A percentile compares a stretch with the other conserved stretches of the same genome.
phyloP scores from a whole-genome alignment of 2,888 invertebrate genomes.

The Sialis lutaria region DNA sequence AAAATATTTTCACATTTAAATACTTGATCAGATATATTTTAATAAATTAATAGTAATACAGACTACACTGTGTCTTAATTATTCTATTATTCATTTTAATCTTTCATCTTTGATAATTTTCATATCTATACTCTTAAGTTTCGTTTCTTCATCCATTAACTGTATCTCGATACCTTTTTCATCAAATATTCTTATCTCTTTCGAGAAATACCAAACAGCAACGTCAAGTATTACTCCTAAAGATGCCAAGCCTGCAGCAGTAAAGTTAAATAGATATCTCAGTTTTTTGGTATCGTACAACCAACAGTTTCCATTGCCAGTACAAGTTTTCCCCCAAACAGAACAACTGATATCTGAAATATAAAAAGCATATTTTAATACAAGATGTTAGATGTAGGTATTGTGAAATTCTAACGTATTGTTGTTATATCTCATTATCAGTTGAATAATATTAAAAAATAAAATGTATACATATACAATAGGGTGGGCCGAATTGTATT shows the following conservation, averaged over 20 bases:
- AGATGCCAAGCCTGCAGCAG: conserved; percentile 36
- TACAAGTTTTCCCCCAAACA: conserved; percentile 47
- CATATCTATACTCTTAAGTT: too few relatives aligned
- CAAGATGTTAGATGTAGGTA: neutral
- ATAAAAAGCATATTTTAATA: conserved; percentile 9
- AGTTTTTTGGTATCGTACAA: conserved; percentile 42
- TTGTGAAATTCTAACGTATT: neutral
- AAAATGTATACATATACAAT: too few relatives aligned
- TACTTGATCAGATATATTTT: too few relatives aligned
- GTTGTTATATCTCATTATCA: too few relatives aligned
- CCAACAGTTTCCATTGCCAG: conserved; percentile 44
- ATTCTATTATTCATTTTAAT: too few relatives aligned
- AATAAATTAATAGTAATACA: too few relatives aligned
- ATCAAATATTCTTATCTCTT: conserved; percentile 38
- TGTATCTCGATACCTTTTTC: neutral
- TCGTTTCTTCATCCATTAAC: too few relatives aligned
- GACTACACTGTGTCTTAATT: too few relatives aligned
- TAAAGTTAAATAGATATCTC: conserved; percentile 34
- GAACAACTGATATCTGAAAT: conserved; percentile 40
- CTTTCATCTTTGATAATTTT: too few relatives aligned
- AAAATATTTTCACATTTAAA: too few relatives aligned
- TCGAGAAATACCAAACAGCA: conserved; percentile 39
- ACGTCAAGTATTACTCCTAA: conserved; percentile 40
- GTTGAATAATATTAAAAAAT: too few relatives aligned
- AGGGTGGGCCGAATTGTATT: too few relatives aligned